These are phyloP conservation scores for Crotalus horridus DNA, from an alignment of 2,113 vertebrate species.

Conservation along the genomic window DNA sequence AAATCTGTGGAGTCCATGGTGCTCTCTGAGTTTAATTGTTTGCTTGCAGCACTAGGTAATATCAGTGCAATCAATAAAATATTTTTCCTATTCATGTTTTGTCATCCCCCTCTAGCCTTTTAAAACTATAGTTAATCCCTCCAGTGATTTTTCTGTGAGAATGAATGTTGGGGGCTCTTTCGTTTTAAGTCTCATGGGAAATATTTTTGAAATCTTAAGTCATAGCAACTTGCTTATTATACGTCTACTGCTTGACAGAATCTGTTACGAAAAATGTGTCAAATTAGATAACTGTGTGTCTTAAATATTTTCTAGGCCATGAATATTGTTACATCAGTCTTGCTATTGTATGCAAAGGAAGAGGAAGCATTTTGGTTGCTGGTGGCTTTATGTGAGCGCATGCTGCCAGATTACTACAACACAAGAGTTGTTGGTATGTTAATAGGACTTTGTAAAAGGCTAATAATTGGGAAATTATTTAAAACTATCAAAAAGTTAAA, in stretches of 20 bases:
- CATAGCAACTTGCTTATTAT: neutral
- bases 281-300: neutral
- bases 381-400: constrained; percentile 94
- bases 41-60: neutral
- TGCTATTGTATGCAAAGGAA: constrained; percentile 95
- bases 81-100: neutral
- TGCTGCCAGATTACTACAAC: constrained; percentile 99
- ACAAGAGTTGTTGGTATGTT: constrained; percentile 94
- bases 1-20: neutral
- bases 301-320: constrained; percentile 79
- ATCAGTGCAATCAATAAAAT: neutral
- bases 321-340: constrained; percentile 97
- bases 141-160: neutral
- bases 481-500: neutral
- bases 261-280: constrained; percentile 5
- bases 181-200: neutral
- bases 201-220: neutral
- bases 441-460: neutral
- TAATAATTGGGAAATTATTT: neutral
- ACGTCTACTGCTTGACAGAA: neutral
- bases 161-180: neutral
- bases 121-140: neutral
- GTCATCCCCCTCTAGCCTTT: neutral
- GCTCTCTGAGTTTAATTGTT: neutral
- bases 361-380: constrained; percentile 98